Evolutionary conservation across 2,797 vertebrate species (phyloP).

Genomic region (Ibycter americanus): DNA sequence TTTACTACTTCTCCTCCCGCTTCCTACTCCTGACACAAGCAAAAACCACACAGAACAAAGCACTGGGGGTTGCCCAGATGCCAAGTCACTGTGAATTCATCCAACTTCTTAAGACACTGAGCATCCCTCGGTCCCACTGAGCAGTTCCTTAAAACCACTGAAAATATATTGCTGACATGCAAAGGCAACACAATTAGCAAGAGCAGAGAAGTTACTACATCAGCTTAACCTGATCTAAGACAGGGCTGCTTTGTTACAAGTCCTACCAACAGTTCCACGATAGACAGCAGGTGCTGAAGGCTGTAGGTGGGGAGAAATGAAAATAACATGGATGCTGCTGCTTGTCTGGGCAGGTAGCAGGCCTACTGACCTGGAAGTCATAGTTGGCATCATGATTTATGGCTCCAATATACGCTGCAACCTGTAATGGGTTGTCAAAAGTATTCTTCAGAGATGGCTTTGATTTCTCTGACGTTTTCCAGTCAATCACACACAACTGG

Average conservation of each 20-base stretch:
- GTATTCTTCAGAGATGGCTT: slow-evolving; percentile 89
- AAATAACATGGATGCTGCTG: neutral
- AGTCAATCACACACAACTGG: slow-evolving; percentile 91
- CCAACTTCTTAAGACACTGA: neutral
- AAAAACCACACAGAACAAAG: neutral
- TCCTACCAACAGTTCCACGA: neutral
- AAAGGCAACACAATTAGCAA: neutral
- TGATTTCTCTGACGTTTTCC: slow-evolving; percentile 95
- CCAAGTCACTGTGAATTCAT: neutral
- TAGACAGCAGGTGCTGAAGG: neutral
- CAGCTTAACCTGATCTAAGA: neutral
- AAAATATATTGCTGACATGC: neutral
- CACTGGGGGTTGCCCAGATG: neutral
- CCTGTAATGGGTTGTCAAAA: slow-evolving; percentile 94
- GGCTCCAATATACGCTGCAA: slow-evolving; percentile 93
- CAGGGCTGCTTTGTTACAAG: neutral
- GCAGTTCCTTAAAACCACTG: neutral
- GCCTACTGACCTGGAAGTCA: slow-evolving; percentile 87
- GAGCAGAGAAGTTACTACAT: neutral
- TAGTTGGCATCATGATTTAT: slow-evolving; percentile 91
- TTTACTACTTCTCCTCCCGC: neutral
- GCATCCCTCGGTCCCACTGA: neutral
- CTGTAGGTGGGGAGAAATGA: neutral
- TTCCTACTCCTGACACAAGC: neutral
- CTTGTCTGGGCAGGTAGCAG: neutral